Conservation (phyloP, 2,888 invertebrate genomes). For the Tolmerus cingulatus region DNA sequence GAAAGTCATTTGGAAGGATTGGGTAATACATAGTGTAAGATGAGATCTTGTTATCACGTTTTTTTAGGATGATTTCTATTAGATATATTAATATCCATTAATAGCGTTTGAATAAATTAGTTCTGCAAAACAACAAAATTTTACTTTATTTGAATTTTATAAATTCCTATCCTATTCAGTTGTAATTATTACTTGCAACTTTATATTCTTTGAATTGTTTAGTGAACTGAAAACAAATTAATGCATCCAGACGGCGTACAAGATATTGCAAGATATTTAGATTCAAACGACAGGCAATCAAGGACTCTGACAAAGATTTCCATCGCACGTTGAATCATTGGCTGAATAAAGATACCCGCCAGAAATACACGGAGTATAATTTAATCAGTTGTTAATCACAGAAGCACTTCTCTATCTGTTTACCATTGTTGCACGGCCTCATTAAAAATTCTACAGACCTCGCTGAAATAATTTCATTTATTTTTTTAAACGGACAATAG, state of each 20-base stretch:
- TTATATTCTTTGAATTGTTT: neutral
- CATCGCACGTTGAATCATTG: neutral
- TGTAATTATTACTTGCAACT: neutral
- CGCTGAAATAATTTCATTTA: neutral
- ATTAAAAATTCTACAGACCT: neutral
- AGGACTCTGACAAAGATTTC: neutral
- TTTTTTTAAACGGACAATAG: neutral
- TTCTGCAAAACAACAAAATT: neutral
- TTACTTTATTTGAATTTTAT: neutral
- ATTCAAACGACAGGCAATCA: neutral
- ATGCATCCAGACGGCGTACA: neutral
- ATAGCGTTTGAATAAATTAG: neutral
- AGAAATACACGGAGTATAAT: neutral
- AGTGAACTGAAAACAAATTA: neutral
- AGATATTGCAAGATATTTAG: no score
- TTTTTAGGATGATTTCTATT: neutral
- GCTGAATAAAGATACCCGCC: neutral
- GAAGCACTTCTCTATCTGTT: neutral
- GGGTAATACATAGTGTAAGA: neutral
- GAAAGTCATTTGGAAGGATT: neutral
- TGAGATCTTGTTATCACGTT: neutral
- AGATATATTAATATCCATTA: neutral
- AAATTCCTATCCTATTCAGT: neutral
- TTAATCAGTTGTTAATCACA: neutral
- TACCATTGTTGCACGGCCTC: neutral